phyloP scores from a whole-genome alignment of 2,113 vertebrate species.

The Phodopus roborovskii region DNA sequence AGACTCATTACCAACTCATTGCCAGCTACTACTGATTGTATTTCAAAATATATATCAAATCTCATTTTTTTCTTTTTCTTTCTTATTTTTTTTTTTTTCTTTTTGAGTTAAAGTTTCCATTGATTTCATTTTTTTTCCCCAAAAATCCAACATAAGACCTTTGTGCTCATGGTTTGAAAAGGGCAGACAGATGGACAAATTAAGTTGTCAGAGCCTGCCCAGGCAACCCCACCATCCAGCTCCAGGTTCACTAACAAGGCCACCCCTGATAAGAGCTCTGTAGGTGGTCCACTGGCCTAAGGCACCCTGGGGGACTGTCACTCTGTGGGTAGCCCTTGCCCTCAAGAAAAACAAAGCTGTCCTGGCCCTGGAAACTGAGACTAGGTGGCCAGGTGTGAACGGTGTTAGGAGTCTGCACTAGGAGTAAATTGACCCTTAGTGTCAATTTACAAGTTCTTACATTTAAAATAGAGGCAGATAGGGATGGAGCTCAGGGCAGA shows the following conservation, averaged over 20 bases:
- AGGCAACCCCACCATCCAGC: not conserved
- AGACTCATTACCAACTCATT: not conserved
- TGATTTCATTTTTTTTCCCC: conserved; percentile 85
- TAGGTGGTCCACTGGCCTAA: not conserved
- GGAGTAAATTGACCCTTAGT: not conserved
- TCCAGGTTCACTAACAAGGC: not conserved
- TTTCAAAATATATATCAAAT: not conserved
- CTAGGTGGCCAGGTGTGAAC: not conserved
- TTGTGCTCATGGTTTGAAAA: conserved; percentile 85
- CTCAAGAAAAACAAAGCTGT: not conserved
- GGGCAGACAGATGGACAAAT: not conserved
- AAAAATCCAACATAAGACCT: conserved; percentile 83
- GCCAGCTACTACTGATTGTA: not conserved
- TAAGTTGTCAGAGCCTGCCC: not conserved
- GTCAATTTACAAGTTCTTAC: conserved; percentile 24
- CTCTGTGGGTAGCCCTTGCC: no score
- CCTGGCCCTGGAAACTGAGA: not conserved
- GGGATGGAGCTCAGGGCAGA: not conserved
- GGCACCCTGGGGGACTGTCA: not conserved
- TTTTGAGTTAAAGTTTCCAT: conserved; percentile 85
- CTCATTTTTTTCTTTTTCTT: no score
- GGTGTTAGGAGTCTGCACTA: accelerated
- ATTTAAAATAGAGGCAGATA: not conserved
- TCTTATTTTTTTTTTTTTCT: no score
- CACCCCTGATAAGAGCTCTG: not conserved